Evolutionary conservation across 2,888 invertebrate genomes (phyloP).

Genomic region (Eupelmus urozonus): DNA sequence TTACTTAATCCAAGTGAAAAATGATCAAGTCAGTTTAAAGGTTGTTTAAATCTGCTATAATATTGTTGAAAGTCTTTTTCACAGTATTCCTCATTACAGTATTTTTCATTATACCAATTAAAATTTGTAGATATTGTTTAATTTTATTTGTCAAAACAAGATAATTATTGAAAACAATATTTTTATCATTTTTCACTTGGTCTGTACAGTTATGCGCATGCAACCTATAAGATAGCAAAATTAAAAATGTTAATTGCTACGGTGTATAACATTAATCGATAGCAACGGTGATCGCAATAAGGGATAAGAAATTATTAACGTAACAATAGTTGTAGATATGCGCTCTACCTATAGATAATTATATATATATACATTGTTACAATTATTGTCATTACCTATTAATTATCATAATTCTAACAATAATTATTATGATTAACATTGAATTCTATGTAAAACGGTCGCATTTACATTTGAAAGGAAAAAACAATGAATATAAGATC

Average conservation of each 20-base stretch:
- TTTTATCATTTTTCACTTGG: conserved; percentile 30
- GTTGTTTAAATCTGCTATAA: not conserved
- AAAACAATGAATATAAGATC: conserved; percentile 34
- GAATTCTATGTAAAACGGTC: conserved; percentile 27
- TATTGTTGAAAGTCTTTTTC: no score
- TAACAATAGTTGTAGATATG: conserved; percentile 53
- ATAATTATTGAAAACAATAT: no score
- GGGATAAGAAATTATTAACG: conserved; percentile 40
- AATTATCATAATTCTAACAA: conserved; percentile 37
- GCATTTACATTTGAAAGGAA: conserved; percentile 8
- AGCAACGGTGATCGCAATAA: conserved; percentile 33
- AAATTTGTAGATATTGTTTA: no score
- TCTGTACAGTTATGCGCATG: not conserved
- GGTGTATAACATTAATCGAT: conserved; percentile 43
- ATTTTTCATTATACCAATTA: no score
- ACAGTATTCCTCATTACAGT: no score
- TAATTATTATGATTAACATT: conserved; percentile 28
- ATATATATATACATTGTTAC: conserved; percentile 50
- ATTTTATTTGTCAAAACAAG: no score
- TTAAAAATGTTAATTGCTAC: conserved; percentile 8
- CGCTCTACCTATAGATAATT: conserved; percentile 43
- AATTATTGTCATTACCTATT: conserved; percentile 44
- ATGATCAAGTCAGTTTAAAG: no score
- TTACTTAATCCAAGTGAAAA: conserved; percentile 14
- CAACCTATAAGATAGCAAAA: not conserved